phyloP scores from a whole-genome alignment of 1,140 invertebrate genomes.

The Steinernema feltiae region DNA sequence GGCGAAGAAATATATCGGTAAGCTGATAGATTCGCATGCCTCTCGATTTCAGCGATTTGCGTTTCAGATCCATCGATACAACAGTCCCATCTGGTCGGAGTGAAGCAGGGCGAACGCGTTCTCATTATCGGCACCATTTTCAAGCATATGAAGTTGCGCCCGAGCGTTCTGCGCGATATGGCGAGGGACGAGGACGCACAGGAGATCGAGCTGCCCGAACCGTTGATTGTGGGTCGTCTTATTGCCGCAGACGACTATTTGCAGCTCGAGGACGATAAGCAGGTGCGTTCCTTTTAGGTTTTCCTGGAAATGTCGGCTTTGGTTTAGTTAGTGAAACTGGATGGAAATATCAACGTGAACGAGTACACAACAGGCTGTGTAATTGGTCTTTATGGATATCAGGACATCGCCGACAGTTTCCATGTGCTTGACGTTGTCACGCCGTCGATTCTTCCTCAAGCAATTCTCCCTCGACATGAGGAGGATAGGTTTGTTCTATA shows the following conservation, averaged over 20 bases:
- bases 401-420: slow-evolving; percentile 9
- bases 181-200: slow-evolving; percentile 13
- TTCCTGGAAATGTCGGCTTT: too few relatives aligned
- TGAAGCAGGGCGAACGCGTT: not conserved
- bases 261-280: slow-evolving; percentile 27
- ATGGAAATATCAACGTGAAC: slow-evolving; percentile 5
- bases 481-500: not conserved
- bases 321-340: not conserved
- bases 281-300: too few relatives aligned
- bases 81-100: not conserved
- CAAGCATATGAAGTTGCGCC: slow-evolving; percentile 23
- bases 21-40: not conserved
- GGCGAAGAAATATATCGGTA: not conserved
- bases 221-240: slow-evolving; percentile 20
- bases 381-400: slow-evolving; percentile 19
- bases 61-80: not conserved
- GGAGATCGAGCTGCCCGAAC: slow-evolving; percentile 12
- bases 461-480: not conserved
- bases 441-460: slow-evolving; percentile 11
- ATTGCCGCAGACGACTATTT: slow-evolving; percentile 25
- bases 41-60: not conserved
- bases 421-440: slow-evolving; percentile 6
- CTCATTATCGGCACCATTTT: slow-evolving; percentile 18
- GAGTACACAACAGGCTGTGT: slow-evolving; percentile 25
- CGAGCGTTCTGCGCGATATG: slow-evolving; percentile 18